Base-by-base conservation (phyloP, 92 coral and sea anemone genomes). In the Zoanthus solanderi region DNA sequence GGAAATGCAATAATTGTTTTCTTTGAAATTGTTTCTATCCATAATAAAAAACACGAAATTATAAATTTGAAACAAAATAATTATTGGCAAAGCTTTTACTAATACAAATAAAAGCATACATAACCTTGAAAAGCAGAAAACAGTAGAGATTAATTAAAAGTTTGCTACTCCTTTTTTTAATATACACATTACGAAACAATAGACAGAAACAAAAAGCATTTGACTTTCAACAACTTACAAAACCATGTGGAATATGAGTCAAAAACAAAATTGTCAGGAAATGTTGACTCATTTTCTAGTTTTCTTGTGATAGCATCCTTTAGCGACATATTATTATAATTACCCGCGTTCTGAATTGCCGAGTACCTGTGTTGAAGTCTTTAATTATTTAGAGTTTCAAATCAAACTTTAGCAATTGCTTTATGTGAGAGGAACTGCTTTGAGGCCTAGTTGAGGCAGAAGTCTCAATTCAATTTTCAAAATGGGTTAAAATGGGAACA, bases 401-500 rank as follows among this genome's bases (percentile, higher is more conserved):
- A 31, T 81, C 60, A 81, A 71, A 66, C 75, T 60, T 81, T 81
- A 68, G 42, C 63, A 65, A 63, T 50, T 65, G 61, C 60, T 42
- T 75, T 54, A 71, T 44, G 74, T 45, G 37, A 45, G 75, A 23
- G 29, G 85, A 63, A 23, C 5, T 17, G 52, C 12, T 79, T 47
- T 65, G 34, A 11, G 56, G 56, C 7, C 60, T 44, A 0, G 54
- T 48, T 56, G 58, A 37, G 71, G 85, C 44, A 71, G 57, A 47
- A 66, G 11, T 65, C 31, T 66, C 75, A 30, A 28, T 31, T 65
- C 17, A 66, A 65, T 66, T 81, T 80, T 8, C 85, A 81, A 81
- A 14, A 81, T 81, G 85, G 75, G 85, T 81, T 81, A 81, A 81
- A 37, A 81, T 81, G 85, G 85, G 85, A 46, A 71, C 45, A 18